phyloP scores from a whole-genome alignment of 2,888 invertebrate genomes.

The Brachypalpus laphriformis region DNA sequence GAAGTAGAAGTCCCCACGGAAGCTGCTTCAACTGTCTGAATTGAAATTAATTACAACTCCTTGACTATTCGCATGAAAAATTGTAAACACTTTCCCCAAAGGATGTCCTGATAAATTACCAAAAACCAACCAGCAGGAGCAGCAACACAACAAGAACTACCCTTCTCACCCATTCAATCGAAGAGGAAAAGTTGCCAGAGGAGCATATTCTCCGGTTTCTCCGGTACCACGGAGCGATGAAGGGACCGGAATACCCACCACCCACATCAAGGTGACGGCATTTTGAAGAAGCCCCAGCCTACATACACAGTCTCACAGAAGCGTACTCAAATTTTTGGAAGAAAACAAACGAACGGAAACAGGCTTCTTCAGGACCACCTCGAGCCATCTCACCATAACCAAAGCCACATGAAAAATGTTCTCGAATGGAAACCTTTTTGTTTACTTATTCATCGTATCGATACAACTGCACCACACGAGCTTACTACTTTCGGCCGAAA shows the following conservation, averaged over 20 bases:
- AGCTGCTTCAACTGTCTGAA: constrained; percentile 57
- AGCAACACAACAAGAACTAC: constrained; percentile 34
- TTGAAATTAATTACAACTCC: constrained; percentile 69
- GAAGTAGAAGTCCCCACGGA: constrained; percentile 16
- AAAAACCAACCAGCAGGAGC: constrained; percentile 34
- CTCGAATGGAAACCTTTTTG: constrained; percentile 77
- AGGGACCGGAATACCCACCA: constrained; percentile 64
- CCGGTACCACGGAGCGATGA: constrained; percentile 61
- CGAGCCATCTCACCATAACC: constrained; percentile 39
- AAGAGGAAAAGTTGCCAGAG: constrained; percentile 32
- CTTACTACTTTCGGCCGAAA: constrained; percentile 74
- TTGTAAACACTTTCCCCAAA: constrained; percentile 44
- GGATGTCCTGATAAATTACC: constrained; percentile 73
- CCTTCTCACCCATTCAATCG: not conserved
- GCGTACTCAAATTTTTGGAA: constrained; percentile 10
- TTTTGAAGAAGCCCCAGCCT: constrained; percentile 54
- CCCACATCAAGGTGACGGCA: constrained; percentile 71
- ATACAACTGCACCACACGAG: constrained; percentile 74
- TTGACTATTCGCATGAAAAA: constrained; percentile 68
- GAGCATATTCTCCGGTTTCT: constrained; percentile 37
- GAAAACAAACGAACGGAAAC: constrained; percentile 9
- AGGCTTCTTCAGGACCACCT: constrained; percentile 59
- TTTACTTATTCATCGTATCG: constrained; percentile 76
- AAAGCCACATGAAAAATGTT: constrained; percentile 76
- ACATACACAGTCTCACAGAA: not conserved